A percentile compares a stretch with the other conserved stretches of the same genome.
Evolutionary conservation across 2,113 vertebrate genomes (phyloP).

Genomic region (Tautogolabrus adspersus): DNA sequence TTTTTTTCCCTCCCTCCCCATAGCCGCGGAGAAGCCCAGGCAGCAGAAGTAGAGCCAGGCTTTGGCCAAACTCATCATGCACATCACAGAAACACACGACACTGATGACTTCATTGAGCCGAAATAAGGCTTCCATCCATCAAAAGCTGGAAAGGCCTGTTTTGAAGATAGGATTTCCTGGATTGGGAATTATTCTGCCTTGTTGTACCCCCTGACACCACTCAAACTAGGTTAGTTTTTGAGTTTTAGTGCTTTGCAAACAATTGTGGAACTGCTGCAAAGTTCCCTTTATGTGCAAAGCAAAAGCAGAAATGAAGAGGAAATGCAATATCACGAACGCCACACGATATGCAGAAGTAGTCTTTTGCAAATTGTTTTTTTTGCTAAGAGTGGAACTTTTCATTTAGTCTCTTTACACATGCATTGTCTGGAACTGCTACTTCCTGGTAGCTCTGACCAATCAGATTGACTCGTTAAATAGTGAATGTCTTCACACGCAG

Average conservation of each 20-base stretch:
- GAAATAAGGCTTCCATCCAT: slow-evolving; percentile 67
- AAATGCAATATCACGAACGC: slow-evolving; percentile 30
- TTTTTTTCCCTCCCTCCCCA: slow-evolving; percentile 50
- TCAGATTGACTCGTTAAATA: slow-evolving; percentile 28
- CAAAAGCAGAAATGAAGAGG: slow-evolving; percentile 63
- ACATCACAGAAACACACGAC: slow-evolving; percentile 73
- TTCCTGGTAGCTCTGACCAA: slow-evolving; percentile 14
- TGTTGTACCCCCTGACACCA: neutral
- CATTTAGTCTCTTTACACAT: slow-evolving; percentile 24
- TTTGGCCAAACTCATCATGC: slow-evolving; percentile 74
- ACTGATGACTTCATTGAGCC: slow-evolving; percentile 71
- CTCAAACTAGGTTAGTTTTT: neutral
- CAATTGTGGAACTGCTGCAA: slow-evolving; percentile 18
- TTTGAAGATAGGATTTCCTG: slow-evolving; percentile 55
- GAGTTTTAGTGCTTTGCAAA: neutral
- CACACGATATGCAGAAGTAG: slow-evolving; percentile 53
- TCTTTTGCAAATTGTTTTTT: slow-evolving; percentile 38
- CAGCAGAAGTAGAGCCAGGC: slow-evolving; percentile 50
- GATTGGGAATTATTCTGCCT: slow-evolving; percentile 18
- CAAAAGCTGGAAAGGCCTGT: slow-evolving; percentile 47
- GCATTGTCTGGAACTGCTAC: neutral
- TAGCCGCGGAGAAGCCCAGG: slow-evolving; percentile 57
- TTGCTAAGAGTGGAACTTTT: slow-evolving; percentile 16
- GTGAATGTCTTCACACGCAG: slow-evolving; percentile 43
- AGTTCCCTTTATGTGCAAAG: slow-evolving; percentile 49